phyloP scores from a whole-genome alignment of 2,888 invertebrate species.

The Drepana falcataria region DNA sequence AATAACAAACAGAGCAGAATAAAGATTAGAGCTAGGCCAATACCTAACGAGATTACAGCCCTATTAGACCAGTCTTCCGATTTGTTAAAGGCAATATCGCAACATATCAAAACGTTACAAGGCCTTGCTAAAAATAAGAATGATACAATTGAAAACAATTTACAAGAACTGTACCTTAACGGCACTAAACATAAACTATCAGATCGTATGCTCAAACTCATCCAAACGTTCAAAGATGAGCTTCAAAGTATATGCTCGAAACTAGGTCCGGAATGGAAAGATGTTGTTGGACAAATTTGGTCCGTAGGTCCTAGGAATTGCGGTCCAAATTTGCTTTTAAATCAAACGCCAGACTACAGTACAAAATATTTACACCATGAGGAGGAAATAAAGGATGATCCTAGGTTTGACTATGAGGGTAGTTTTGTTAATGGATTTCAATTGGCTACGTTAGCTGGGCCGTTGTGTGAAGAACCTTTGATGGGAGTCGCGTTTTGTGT shows the following conservation, averaged over 20 bases:
- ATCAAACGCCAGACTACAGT: slow-evolving; percentile 83
- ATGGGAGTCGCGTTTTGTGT: slow-evolving; percentile 95
- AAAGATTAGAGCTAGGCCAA: slow-evolving; percentile 85
- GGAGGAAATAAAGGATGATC: slow-evolving; percentile 66
- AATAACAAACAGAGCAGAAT: slow-evolving; percentile 85
- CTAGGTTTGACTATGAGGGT: slow-evolving; percentile 83
- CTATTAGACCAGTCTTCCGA: slow-evolving; percentile 85
- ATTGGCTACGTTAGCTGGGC: slow-evolving; percentile 92
- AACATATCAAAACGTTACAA: slow-evolving; percentile 63
- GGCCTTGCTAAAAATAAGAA: slow-evolving; percentile 56
- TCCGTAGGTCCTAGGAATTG: slow-evolving; percentile 93
- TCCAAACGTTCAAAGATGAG: slow-evolving; percentile 73
- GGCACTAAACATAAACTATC: slow-evolving; percentile 51
- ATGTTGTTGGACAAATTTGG: slow-evolving; percentile 87
- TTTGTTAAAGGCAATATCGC: slow-evolving; percentile 82
- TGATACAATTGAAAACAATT: slow-evolving; percentile 37
- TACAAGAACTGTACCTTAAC: slow-evolving; percentile 43
- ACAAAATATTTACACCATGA: slow-evolving; percentile 62
- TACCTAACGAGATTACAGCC: slow-evolving; percentile 84
- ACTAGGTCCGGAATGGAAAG: slow-evolving; percentile 73
- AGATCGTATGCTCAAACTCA: slow-evolving; percentile 63
- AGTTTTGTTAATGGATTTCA: slow-evolving; percentile 93
- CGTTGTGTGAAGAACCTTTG: slow-evolving; percentile 98
- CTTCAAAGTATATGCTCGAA: slow-evolving; percentile 80
- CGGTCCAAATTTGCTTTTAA: slow-evolving; percentile 93